Conservation (phyloP, 2,113 vertebrate genomes). For the Labrus mixtus region DNA sequence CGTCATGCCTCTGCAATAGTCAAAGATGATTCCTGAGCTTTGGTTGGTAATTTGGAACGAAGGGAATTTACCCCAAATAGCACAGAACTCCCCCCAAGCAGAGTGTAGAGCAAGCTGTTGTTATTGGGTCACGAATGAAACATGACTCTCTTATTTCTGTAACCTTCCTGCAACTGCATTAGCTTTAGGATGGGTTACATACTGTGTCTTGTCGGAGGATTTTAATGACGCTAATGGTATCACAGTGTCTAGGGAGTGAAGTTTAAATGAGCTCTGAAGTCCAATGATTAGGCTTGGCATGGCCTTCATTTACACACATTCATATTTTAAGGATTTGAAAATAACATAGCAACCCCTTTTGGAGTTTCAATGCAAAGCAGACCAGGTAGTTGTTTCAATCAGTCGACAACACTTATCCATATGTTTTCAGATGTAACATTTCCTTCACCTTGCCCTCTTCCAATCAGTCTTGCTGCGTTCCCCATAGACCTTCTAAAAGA, state of each 20-base stretch:
- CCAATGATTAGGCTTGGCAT: neutral
- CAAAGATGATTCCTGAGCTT: slow-evolving; percentile 67
- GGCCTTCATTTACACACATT: too few relatives aligned
- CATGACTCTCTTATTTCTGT: slow-evolving; percentile 49
- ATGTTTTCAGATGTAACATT: slow-evolving; percentile 9
- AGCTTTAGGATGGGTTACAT: slow-evolving; percentile 35
- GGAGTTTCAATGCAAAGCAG: neutral
- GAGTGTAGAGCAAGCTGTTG: slow-evolving; percentile 64
- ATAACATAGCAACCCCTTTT: neutral
- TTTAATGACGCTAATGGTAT: slow-evolving; percentile 15
- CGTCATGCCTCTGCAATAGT: slow-evolving; percentile 69
- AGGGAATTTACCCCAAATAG: slow-evolving; percentile 79
- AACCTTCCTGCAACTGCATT: slow-evolving; percentile 45
- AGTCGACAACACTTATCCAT: slow-evolving; percentile 17
- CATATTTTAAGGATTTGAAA: neutral
- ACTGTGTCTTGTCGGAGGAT: slow-evolving; percentile 38
- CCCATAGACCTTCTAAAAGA: slow-evolving; percentile 40
- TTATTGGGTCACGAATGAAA: slow-evolving; percentile 72
- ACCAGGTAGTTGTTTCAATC: neutral
- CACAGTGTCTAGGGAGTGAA: neutral
- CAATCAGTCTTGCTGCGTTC: slow-evolving; percentile 26
- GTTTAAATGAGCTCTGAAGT: neutral
- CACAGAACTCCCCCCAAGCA: slow-evolving; percentile 72
- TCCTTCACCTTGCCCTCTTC: slow-evolving; percentile 37
- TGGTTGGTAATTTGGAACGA: slow-evolving; percentile 72